Base-by-base conservation (phyloP, 2,113 vertebrate genomes). In the Mionectes macconnelli region DNA sequence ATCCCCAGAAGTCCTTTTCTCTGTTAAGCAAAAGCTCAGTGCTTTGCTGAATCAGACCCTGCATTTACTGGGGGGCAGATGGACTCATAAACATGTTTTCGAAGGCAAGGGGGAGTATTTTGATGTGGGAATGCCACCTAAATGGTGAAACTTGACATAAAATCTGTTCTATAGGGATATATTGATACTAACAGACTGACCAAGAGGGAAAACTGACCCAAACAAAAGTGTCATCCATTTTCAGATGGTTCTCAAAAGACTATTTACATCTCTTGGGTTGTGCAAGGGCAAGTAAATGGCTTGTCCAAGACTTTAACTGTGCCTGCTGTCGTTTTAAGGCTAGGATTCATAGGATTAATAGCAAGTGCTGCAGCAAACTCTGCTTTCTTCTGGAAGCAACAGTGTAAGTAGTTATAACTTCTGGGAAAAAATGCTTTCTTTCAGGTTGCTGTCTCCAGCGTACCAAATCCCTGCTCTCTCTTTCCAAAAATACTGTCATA, bases 31-130 rank as follows among this genome's bases (percentile, higher is more conserved):
- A 87, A 84, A 94, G 44, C 56, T 73, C 47, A 22, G n/a, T 40
- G 57, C 70, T 87, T 76, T 91, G 81, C 83, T 94, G 92, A 92
- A 78, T 75, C 83, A 93, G 83, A 80, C 60, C 66, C 28, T 62
- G 60, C 37, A 25, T 84, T 84, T 86, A 60, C 31, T 63, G 76
- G 78, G 47, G 92, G 83, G 77, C 92, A 94, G 72, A 75, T 90
- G 75, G 85, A 90, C 79, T 91, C 85, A 68, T 93, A 88, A 93
- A 90, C 31, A 31, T 92, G 76, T 84, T 92, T 90, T 67, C 67
- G 24, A 94, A 94, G 90, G 64, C 72, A 92, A 92, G 9, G 25
- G 79, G 82, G 79, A 75, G 50, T 83, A 44, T 72, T 88, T 92
- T n/a, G 68, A 39, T 87, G 35, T n/a, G 24, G 64, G 68, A 84